Evolutionary conservation across 2,888 invertebrate species (phyloP).

Genomic region (Acheta domesticus): DNA sequence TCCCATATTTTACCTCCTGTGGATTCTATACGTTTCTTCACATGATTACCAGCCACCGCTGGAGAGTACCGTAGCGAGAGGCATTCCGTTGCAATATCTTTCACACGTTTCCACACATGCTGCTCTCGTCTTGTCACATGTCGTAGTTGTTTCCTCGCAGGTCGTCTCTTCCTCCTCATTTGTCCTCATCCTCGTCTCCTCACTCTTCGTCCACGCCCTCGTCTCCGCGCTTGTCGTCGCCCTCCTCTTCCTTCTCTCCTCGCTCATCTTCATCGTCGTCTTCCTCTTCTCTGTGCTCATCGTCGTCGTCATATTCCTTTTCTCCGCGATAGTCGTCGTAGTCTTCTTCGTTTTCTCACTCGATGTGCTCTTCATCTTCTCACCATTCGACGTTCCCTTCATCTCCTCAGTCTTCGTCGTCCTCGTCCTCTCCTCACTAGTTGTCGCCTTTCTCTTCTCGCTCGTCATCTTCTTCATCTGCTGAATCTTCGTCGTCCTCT

Average conservation of each 20-base stretch:
- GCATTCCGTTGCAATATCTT: too few species aligned
- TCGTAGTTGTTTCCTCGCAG: too few species aligned
- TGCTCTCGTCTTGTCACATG: too few species aligned
- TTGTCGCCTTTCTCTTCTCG: too few species aligned
- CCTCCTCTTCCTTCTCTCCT: constrained; percentile 19
- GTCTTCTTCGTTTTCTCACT: neutral
- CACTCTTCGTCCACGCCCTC: too few species aligned
- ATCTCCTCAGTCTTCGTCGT: neutral
- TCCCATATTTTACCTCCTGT: too few species aligned
- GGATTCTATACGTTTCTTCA: too few species aligned
- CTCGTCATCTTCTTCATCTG: too few species aligned
- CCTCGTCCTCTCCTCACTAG: neutral
- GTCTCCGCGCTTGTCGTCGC: neutral
- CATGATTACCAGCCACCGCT: too few species aligned
- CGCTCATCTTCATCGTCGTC: neutral
- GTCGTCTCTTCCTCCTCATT: neutral
- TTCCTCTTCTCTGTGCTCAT: neutral
- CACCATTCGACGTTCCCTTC: neutral
- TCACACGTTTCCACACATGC: too few species aligned
- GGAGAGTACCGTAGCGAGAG: too few species aligned
- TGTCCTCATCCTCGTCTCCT: neutral
- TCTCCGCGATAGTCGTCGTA: neutral
- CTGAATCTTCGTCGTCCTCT: too few species aligned
- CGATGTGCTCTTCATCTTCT: neutral
- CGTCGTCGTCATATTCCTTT: neutral